Evolutionary conservation across 2,113 vertebrate genomes (phyloP), one percentile per base, ranked within the genome.

Genomic region (Pygoscelis adeliae): DNA sequence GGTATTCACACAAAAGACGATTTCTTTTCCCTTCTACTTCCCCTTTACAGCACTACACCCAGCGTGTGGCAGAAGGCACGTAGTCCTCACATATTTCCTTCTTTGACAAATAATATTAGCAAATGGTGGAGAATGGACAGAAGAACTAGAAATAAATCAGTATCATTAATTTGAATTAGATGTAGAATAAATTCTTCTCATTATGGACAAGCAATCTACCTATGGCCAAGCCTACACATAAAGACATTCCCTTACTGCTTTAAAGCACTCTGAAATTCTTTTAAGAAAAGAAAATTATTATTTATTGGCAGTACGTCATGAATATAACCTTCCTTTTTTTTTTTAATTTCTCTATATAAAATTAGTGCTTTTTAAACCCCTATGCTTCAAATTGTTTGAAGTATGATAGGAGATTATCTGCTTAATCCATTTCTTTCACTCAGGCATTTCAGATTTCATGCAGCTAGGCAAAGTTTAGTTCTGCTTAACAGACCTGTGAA

Each of bases 351-450:
- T 78, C 42, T 10, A n/a, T 38, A 56, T 34, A 56, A 84, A 87
- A 56, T 52, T 30, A 58, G 8, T 5, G 2, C 10, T 91, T 52
- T 86, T 83, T 36, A 85, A 92, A 86, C 6, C 21, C 4, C 10
- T 53, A 7, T 36, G 27, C 70, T 83, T 92, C 58, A 63, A 62
- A 32, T 27, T 26, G 22, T 63, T 87, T 82, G 61, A 95, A 85
- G 70, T 70, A 21, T 70, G 77, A 90, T 49, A 69, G 52, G 66
- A 94, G 50, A 90, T 87, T 79, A 96, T 94, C 91, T 86, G 59
- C 61, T 82, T 92, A 96, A 97, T 83, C 85, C 79, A 87, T 67
- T 92, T 46, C 88, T 71, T 63, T 83, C 76, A 83, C 47, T 86
- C 15, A 49, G 30, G 66, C 61, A 77, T 81, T 92, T 59, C 62